Conservation (phyloP, 2,888 invertebrate genomes). For the Carabus problematicus region DNA sequence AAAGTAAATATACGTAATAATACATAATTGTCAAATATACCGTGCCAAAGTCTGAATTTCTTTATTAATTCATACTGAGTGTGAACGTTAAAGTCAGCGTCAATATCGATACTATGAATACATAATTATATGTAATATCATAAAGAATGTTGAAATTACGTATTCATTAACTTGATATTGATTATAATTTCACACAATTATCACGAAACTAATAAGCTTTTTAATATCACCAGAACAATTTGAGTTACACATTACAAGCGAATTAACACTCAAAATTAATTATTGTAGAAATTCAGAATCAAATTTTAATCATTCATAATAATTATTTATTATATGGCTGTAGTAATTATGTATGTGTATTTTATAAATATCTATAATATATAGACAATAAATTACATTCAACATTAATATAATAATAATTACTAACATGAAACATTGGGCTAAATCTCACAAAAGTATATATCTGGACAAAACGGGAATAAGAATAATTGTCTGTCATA, state of each 20-base stretch:
- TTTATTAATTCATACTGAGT: too few relatives aligned
- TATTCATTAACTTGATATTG: conserved; percentile 30
- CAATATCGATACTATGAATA: too few relatives aligned
- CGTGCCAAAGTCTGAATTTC: too few relatives aligned
- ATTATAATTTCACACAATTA: too few relatives aligned
- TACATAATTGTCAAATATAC: background rate
- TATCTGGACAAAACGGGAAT: background rate
- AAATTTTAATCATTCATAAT: background rate
- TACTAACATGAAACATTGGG: conserved; percentile 30
- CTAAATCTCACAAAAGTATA: conserved; percentile 23
- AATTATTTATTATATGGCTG: background rate
- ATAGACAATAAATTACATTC: conserved; percentile 40
- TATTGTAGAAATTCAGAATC: too few relatives aligned
- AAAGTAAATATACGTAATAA: too few relatives aligned
- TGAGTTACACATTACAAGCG: too few relatives aligned
- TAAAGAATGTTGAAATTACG: conserved; percentile 17
- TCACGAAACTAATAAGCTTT: too few relatives aligned
- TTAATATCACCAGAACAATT: too few relatives aligned
- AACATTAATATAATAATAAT: conserved; percentile 29
- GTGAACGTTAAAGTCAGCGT: too few relatives aligned
- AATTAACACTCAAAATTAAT: too few relatives aligned
- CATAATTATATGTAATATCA: conserved; percentile 21
- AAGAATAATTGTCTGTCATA: too few relatives aligned
- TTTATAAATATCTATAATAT: conserved; percentile 39
- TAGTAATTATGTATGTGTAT: conserved; percentile 4